Evolutionary conservation across 2,113 vertebrate genomes (phyloP).

Genomic region (Apteryx mantelli): DNA sequence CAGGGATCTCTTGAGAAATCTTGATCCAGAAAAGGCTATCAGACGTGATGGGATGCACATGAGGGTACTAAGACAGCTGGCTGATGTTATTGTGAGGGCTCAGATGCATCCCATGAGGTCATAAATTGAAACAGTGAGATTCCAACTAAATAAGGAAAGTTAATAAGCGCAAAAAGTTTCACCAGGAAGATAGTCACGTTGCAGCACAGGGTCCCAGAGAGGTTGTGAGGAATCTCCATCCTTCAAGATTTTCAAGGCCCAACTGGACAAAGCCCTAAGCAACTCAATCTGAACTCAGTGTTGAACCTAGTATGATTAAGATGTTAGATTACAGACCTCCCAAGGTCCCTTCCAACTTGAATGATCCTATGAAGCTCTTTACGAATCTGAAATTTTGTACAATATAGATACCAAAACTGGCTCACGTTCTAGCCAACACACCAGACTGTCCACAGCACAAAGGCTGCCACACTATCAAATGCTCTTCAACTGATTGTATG

Average conservation of each 20-base stretch:
- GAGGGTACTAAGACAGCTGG: background rate
- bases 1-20: background rate
- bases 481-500: background rate
- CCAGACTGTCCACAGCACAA: fast-evolving
- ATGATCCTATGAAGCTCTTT: background rate
- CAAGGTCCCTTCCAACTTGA: background rate
- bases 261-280: background rate
- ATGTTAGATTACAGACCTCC: background rate
- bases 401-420: background rate
- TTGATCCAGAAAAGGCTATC: background rate
- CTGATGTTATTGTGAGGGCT: background rate
- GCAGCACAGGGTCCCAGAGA: background rate
- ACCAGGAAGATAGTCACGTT: background rate
- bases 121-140: background rate
- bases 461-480: background rate
- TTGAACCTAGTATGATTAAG: background rate
- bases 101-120: background rate
- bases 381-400: background rate
- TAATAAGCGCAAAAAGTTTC: background rate
- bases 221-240: background rate
- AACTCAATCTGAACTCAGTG: background rate
- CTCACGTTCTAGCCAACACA: background rate
- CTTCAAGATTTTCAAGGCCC: background rate
- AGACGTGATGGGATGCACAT: background rate
- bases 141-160: background rate